Base-by-base conservation (phyloP, 2,113 vertebrate species). In the Cyprinodon variegatus region DNA sequence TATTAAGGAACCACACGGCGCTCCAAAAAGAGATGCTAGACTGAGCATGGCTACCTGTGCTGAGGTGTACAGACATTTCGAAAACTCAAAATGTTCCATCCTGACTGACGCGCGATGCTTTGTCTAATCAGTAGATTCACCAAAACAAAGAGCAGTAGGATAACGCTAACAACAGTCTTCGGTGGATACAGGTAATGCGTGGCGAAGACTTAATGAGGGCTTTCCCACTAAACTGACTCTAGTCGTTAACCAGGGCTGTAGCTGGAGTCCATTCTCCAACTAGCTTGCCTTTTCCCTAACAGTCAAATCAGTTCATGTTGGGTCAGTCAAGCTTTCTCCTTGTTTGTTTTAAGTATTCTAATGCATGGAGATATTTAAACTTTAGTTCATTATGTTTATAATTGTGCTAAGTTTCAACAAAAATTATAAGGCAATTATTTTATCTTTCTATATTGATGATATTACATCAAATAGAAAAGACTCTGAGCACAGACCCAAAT, bases 1-100 rank as follows among this genome's bases (percentile, higher is more conserved):
- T 53, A 89, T 84, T 90, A 88, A 85, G 77, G 82, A 64, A 46
- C 83, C 1, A 68, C 83, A 78, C 86, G 83, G 29, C 62, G 73
- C 85, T 74, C 87, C 43, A 4, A 86, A 70, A 66, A 29, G 15
- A 17, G 50, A 4, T 17, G 15, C 50, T 17, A 9, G 6, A 20
- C 2, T 53, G 50, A 17, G 50, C 50, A 5, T 61, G 78, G 80
- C 77, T 71, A 38, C 61, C 38, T 62, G 43, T 61, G 85, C 17
- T 11, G 0, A 65, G 66, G 53, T 38, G 36, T 29, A 29, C 41
- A 41, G 41, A 6, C 41, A 29, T 29, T 41, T 6, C 41, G 1
- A n/a, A 57, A 57, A 6, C 50, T 57, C 50, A 2, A 57, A 57
- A 57, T 57, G 50, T 57, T 57, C 50, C 50, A 57, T 6, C 17